These are phyloP conservation scores for Pheosia tremula DNA, from an alignment of 2,888 invertebrate species.

Conservation along the genomic window DNA sequence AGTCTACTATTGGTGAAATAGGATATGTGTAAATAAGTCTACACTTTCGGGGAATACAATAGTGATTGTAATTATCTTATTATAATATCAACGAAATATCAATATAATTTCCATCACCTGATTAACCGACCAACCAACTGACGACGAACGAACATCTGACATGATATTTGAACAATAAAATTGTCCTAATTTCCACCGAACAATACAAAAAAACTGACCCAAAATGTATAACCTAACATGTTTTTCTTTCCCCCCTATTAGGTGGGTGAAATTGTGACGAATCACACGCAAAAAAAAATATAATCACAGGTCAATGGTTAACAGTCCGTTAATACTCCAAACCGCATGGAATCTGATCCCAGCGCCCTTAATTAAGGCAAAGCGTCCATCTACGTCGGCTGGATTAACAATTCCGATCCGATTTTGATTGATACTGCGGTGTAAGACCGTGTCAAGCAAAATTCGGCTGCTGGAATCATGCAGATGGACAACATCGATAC, in stretches of 20 bases:
- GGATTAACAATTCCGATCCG: constrained; percentile 70
- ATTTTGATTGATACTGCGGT: constrained; percentile 75
- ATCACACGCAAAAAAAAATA: constrained; percentile 6
- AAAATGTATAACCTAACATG: too few relatives aligned
- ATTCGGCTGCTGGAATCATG: not conserved
- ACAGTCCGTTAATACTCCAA: constrained; percentile 28
- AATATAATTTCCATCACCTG: too few relatives aligned
- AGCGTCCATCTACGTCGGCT: constrained; percentile 54
- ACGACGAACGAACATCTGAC: too few relatives aligned
- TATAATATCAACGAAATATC: too few relatives aligned
- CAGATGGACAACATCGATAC: not conserved
- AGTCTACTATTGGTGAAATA: too few relatives aligned
- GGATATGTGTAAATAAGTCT: too few relatives aligned
- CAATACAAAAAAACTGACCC: not conserved
- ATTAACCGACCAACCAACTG: too few relatives aligned
- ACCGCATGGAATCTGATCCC: constrained; percentile 45
- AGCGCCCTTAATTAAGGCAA: constrained; percentile 70
- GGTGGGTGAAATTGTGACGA: not conserved
- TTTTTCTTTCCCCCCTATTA: too few relatives aligned
- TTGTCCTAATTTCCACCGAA: too few relatives aligned
- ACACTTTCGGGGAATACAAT: too few relatives aligned
- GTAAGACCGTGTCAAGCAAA: constrained; percentile 44
- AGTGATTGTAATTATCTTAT: too few relatives aligned
- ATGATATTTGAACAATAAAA: too few relatives aligned
- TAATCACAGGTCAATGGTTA: constrained; percentile 25